A percentile compares a stretch with the other conserved stretches of the same genome.
Conservation (phyloP, 2,113 vertebrate genomes). For the Todiramphus chloris region DNA sequence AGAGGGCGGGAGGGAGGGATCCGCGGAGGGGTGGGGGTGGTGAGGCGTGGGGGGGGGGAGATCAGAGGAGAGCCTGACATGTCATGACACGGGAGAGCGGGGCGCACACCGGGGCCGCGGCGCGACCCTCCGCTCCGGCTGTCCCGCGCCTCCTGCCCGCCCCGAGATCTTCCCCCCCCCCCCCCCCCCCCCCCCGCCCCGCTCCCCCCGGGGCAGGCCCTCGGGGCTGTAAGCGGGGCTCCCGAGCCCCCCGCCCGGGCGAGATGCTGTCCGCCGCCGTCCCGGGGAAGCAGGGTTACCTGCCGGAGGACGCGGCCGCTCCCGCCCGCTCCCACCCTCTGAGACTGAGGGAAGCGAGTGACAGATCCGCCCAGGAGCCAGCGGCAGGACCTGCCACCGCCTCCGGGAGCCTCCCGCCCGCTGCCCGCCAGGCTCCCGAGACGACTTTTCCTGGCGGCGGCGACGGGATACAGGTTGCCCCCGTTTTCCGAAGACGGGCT, state of each 20-base stretch:
- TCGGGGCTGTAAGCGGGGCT: not conserved
- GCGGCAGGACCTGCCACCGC: slow-evolving; percentile 66
- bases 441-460: not conserved
- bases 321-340: not conserved
- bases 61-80: not conserved
- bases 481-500: not conserved
- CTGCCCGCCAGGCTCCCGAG: not conserved
- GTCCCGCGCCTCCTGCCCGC: not conserved
- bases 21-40: not conserved
- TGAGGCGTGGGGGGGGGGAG: not conserved
- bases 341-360: not conserved
- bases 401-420: slow-evolving; percentile 46
- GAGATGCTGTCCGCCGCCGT: not conserved
- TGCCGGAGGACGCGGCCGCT: not conserved
- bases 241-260: not conserved
- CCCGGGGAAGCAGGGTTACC: not conserved
- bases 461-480: not conserved
- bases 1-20: not conserved
- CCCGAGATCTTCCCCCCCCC: not conserved
- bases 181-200: not conserved
- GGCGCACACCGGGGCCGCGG: not conserved
- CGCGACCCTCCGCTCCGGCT: not conserved
- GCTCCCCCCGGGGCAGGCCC: not conserved
- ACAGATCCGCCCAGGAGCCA: slow-evolving; percentile 47
- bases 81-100: not conserved